Evolutionary conservation across 2,113 vertebrate genomes (phyloP).

Genomic region (Rhinoptilus africanus): DNA sequence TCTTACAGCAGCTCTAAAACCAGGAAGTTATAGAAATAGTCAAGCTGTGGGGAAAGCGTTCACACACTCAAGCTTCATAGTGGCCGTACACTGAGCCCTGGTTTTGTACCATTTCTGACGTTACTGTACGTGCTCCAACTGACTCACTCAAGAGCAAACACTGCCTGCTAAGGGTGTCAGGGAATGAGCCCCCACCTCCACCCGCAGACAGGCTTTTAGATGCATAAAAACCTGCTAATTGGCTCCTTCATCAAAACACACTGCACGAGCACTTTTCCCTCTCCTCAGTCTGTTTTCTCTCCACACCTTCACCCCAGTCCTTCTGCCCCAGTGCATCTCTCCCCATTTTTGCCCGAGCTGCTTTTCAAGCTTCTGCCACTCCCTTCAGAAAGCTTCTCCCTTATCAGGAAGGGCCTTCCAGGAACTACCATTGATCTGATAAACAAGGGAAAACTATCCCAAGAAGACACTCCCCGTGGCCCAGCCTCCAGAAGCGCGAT

Average conservation of each 20-base stretch:
- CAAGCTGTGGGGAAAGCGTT: background rate
- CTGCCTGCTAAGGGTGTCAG: background rate
- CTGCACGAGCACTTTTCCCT: rapidly evolving
- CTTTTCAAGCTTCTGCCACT: rapidly evolving
- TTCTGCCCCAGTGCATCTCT: background rate
- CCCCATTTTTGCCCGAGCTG: background rate
- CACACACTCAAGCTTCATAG: background rate
- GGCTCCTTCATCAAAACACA: background rate
- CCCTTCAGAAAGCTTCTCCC: background rate
- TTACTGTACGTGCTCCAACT: background rate
- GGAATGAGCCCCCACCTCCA: background rate
- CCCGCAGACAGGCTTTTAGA: background rate
- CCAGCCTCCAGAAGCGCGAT: background rate
- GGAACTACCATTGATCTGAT: background rate
- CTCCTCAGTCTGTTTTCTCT: background rate
- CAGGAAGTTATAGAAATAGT: background rate
- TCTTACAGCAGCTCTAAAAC: background rate
- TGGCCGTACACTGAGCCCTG: rapidly evolving
- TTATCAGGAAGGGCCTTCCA: background rate
- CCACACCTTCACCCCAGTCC: background rate
- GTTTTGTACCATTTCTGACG: background rate
- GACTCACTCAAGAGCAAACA: background rate
- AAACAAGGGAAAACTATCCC: background rate
- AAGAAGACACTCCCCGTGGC: background rate
- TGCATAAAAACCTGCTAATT: background rate